These are phyloP conservation scores for Novumbra hubbsi DNA, from an alignment of 2,797 vertebrate genomes.

Conservation along the genomic window DNA sequence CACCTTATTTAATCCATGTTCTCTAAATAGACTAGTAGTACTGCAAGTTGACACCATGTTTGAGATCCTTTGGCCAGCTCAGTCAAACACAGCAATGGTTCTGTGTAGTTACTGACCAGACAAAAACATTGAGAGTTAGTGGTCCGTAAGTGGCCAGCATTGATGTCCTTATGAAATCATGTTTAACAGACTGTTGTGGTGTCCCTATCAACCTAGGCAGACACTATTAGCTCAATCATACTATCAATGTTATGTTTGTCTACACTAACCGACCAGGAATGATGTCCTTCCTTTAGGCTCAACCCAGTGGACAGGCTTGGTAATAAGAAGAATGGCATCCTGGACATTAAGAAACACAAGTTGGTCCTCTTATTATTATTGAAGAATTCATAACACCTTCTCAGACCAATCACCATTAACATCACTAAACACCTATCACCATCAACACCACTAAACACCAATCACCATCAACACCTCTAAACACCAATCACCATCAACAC, in stretches of 20 bases:
- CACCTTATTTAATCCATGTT: no score
- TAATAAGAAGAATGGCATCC: conserved; percentile 80
- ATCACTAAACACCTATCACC: neutral
- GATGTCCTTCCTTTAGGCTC: conserved; percentile 52
- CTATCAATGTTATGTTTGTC: neutral
- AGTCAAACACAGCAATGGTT: neutral
- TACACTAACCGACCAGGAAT: neutral
- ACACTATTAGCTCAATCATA: neutral
- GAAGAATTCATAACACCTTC: neutral
- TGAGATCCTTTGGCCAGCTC: conserved; percentile 5
- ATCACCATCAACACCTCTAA: neutral
- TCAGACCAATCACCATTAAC: neutral
- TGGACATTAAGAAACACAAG: conserved; percentile 82
- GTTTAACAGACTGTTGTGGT: neutral
- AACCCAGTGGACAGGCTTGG: conserved; percentile 78
- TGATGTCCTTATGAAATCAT: conserved; percentile 11
- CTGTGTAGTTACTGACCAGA: conserved; percentile 3
- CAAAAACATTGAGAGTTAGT: conserved; percentile 1
- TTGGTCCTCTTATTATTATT: conserved; percentile 38
- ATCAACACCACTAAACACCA: neutral
- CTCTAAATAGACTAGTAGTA: neutral
- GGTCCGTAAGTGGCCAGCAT: neutral
- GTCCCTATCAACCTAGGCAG: neutral
- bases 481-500: no score
- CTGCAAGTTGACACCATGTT: neutral